Evolutionary conservation across 2,888 invertebrate genomes (phyloP).

Genomic region (Auanema freiburgensis): DNA sequence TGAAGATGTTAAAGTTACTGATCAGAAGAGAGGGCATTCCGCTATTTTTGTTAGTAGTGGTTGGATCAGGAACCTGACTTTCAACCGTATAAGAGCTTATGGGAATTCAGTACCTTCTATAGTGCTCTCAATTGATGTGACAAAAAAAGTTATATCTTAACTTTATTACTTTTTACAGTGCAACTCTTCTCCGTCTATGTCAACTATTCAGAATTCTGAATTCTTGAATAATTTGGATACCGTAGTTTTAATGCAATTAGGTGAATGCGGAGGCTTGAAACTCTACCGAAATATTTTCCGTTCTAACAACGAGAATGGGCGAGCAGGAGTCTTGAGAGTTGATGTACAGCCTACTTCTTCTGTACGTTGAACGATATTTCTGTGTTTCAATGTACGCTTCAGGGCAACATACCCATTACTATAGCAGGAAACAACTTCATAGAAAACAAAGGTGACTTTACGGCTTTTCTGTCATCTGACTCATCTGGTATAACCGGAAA

Average conservation of each 20-base stretch:
- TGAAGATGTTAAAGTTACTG: constrained; percentile 22
- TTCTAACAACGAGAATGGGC: constrained; percentile 18
- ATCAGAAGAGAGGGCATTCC: constrained; percentile 26
- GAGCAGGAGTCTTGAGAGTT: constrained; percentile 16
- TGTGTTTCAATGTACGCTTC: too few species aligned
- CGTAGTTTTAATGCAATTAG: constrained; percentile 32
- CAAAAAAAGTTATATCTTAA: background rate
- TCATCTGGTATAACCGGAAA: constrained; percentile 13
- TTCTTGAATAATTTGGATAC: constrained; percentile 30
- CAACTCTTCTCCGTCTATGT: constrained; percentile 31
- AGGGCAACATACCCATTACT: constrained; percentile 3
- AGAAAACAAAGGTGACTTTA: constrained; percentile 18
- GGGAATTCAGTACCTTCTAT: too few species aligned
- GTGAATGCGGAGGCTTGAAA: constrained; percentile 25
- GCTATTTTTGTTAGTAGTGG: background rate
- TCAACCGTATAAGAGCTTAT: too few species aligned
- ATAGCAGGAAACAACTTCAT: constrained; percentile 15
- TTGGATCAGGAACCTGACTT: background rate
- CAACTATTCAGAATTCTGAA: constrained; percentile 25
- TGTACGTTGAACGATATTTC: background rate
- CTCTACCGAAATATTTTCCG: constrained; percentile 19
- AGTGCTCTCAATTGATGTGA: too few species aligned
- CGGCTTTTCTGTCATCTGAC: constrained; percentile 12
- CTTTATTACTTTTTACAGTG: constrained; percentile 23
- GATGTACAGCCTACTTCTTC: constrained; percentile 15